A percentile compares a stretch with the other conserved stretches of the same genome.
Evolutionary conservation across 2,113 vertebrate genomes (phyloP).

Genomic region (Pyxicephalus adspersus): DNA sequence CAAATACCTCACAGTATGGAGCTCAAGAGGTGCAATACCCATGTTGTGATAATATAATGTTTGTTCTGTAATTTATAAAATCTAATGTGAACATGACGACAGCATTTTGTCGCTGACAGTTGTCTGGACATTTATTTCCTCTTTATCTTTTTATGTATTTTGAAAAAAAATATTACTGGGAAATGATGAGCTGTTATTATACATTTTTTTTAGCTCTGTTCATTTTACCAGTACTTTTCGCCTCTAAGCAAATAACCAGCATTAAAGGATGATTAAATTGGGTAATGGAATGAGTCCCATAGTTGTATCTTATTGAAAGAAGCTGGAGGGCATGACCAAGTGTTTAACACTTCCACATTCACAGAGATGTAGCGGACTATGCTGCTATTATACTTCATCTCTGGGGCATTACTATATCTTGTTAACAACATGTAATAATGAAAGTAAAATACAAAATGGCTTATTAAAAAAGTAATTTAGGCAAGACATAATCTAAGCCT

Average conservation of each 20-base stretch:
- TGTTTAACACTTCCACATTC: conserved; percentile 58
- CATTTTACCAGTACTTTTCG: conserved; percentile 41
- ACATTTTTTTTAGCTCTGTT: conserved; percentile 46
- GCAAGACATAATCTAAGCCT: background rate
- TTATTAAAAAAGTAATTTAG: background rate
- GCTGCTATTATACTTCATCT: background rate
- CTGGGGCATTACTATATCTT: background rate
- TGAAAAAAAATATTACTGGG: conserved; percentile 7
- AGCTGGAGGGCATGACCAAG: conserved; percentile 42
- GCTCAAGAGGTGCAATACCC: conserved; percentile 7
- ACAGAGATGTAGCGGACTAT: conserved; percentile 3
- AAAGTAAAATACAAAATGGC: background rate
- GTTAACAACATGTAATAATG: conserved; percentile 15
- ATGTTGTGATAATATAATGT: conserved; percentile 19
- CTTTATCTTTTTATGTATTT: background rate
- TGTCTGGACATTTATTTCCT: conserved; percentile 17
- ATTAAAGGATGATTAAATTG: conserved; percentile 58
- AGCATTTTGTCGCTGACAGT: conserved; percentile 3
- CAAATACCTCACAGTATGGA: conserved; percentile 34
- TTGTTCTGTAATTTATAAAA: conserved; percentile 44
- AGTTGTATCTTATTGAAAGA: conserved; percentile 53
- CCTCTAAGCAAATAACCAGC: conserved; percentile 48
- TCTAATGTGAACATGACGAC: conserved; percentile 1
- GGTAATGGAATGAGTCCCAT: conserved; percentile 46
- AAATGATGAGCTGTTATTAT: conserved; percentile 26